Evolutionary conservation across 92 coral and sea anemone species (phyloP).

Genomic region (Palythoa heliodiscus): DNA sequence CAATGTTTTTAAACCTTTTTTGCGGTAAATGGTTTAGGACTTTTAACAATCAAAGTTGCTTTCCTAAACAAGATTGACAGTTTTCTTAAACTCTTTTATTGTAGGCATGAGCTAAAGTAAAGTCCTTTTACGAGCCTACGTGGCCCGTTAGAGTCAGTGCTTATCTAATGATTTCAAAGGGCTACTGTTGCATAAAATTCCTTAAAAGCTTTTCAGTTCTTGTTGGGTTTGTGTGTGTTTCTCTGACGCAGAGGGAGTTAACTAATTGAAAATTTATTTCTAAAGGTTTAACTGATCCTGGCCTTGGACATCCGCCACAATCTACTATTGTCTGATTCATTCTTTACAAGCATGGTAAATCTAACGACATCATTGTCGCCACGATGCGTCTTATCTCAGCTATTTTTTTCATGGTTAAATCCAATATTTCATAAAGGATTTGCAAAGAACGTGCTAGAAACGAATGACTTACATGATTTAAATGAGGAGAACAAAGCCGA

Average conservation of each 20-base stretch:
- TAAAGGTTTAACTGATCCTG: not conserved
- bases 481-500: slow-evolving; percentile 37
- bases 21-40: not conserved
- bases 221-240: not conserved
- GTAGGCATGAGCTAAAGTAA: not conserved
- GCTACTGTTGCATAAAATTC: not conserved
- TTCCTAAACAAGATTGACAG: not conserved
- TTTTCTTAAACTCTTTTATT: not conserved
- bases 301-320: not conserved
- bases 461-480: slow-evolving; percentile 8
- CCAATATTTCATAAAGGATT: slow-evolving; percentile 38
- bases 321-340: not conserved
- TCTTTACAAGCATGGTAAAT: not conserved
- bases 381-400: slow-evolving; percentile 2
- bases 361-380: not conserved
- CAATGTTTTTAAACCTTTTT: not conserved
- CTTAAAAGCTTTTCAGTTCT: not conserved
- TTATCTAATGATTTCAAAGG: no score
- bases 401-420: slow-evolving; percentile 36
- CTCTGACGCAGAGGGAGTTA: not conserved
- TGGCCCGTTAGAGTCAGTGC: no score
- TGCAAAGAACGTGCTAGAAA: slow-evolving; percentile 1
- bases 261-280: not conserved
- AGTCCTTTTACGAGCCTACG: no score
- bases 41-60: not conserved